Conservation (phyloP, 2,113 vertebrate genomes). For the Passer domesticus region DNA sequence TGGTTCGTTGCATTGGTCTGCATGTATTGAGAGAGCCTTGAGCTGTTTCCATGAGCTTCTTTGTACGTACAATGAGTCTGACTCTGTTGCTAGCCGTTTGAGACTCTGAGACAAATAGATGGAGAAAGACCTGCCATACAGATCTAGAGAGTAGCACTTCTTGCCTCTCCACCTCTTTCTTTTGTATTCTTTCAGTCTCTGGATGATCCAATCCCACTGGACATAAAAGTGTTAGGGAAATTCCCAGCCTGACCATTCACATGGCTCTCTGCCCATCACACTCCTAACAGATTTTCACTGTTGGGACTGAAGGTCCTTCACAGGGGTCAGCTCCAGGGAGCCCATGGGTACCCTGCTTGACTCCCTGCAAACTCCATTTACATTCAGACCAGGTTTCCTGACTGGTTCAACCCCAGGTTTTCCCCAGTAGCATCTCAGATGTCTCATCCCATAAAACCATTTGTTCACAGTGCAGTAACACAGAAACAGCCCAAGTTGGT, state of each 20-base stretch:
- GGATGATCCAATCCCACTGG: neutral
- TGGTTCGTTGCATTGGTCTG: neutral
- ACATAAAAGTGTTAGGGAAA: neutral
- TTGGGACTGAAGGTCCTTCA: neutral
- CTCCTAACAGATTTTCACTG: neutral
- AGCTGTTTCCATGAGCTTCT: neutral
- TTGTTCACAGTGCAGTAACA: neutral
- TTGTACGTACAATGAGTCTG: neutral
- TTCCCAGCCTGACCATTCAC: neutral
- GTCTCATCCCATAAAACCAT: neutral
- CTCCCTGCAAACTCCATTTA: neutral
- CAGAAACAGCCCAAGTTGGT: neutral
- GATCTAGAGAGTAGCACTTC: neutral
- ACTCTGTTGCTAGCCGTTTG: neutral
- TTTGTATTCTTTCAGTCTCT: neutral
- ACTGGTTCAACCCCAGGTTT: fast-evolving
- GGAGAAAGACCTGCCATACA: neutral
- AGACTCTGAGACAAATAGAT: neutral
- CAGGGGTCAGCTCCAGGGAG: too few relatives aligned
- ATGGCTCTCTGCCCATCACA: neutral
- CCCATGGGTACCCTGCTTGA: neutral
- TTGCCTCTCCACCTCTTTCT: neutral
- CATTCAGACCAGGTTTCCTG: neutral
- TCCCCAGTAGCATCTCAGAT: neutral
- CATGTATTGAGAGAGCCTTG: neutral